phyloP scores from a whole-genome alignment of 2,797 vertebrate species.

The Agapornis canus region DNA sequence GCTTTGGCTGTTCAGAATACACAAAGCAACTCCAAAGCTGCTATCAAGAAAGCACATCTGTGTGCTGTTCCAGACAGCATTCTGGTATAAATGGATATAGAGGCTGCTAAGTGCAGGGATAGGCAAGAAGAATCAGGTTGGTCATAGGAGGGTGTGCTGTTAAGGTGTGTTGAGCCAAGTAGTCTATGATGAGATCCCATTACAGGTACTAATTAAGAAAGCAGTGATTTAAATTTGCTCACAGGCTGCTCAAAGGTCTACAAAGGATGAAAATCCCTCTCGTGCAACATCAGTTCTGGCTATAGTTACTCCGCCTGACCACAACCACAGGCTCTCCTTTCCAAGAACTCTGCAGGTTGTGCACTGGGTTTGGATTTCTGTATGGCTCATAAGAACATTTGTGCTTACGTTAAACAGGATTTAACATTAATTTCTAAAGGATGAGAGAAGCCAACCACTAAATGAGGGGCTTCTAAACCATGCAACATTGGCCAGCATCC shows the following conservation, averaged over 20 bases:
- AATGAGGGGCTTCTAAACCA: neutral
- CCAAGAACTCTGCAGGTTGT: neutral
- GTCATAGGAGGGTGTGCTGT: neutral
- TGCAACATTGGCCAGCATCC: neutral
- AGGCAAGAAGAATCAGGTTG: neutral
- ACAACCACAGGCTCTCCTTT: neutral
- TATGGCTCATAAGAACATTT: neutral
- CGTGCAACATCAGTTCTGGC: neutral
- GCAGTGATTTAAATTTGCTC: neutral
- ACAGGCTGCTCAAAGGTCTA: neutral
- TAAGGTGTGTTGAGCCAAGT: neutral
- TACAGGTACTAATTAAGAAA: neutral
- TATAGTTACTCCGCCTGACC: neutral
- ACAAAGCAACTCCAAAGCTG: neutral
- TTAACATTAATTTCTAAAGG: neutral
- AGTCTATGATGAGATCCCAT: neutral
- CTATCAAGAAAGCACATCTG: neutral
- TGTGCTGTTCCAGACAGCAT: neutral
- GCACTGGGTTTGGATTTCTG: neutral
- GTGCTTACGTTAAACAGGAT: neutral
- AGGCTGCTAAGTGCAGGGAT: neutral
- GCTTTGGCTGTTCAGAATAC: neutral
- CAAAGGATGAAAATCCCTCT: neutral
- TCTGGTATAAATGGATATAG: neutral
- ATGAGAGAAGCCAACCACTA: neutral